phyloP scores from a whole-genome alignment of 2,888 invertebrate genomes.

The Isoperla grammatica region DNA sequence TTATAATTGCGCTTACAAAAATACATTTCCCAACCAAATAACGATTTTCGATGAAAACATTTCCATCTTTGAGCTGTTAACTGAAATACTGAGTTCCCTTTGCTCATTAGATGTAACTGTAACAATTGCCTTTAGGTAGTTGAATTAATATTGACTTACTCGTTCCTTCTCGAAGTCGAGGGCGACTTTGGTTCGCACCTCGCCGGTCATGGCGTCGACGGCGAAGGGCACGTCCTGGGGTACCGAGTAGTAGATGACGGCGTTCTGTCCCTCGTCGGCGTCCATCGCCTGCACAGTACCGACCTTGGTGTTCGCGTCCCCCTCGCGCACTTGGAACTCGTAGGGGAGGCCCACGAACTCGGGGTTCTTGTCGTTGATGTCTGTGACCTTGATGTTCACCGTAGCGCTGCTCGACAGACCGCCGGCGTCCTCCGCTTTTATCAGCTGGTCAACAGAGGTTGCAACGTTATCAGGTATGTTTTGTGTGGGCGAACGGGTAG shows the following conservation, averaged over 20 bases:
- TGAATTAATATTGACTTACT: too few species aligned
- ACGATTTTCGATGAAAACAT: too few species aligned
- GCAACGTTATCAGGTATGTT: too few species aligned
- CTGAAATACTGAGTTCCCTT: too few species aligned
- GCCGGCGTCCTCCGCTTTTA: constrained; percentile 82
- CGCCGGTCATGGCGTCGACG: constrained; percentile 72
- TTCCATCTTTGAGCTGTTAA: too few species aligned
- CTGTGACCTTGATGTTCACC: constrained; percentile 82
- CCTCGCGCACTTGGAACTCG: constrained; percentile 75
- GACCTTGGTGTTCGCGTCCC: constrained; percentile 53
- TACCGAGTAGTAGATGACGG: constrained; percentile 71
- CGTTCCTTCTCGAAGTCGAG: constrained; percentile 80
- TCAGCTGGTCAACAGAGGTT: constrained; percentile 51
- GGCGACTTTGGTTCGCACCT: constrained; percentile 65
- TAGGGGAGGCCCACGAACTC: constrained; percentile 80
- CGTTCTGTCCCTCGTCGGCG: constrained; percentile 80
- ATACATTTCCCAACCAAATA: too few species aligned
- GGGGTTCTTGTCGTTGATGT: constrained; percentile 89
- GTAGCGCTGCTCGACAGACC: constrained; percentile 75
- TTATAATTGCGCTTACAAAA: too few species aligned
- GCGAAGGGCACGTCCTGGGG: constrained; percentile 72
- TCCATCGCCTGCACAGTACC: constrained; percentile 82
- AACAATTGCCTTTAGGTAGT: too few species aligned
- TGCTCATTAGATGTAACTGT: too few species aligned
- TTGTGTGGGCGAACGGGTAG: too few species aligned